Conservation (phyloP, 2,797 vertebrate genomes). For the Chloroceryle inda region DNA sequence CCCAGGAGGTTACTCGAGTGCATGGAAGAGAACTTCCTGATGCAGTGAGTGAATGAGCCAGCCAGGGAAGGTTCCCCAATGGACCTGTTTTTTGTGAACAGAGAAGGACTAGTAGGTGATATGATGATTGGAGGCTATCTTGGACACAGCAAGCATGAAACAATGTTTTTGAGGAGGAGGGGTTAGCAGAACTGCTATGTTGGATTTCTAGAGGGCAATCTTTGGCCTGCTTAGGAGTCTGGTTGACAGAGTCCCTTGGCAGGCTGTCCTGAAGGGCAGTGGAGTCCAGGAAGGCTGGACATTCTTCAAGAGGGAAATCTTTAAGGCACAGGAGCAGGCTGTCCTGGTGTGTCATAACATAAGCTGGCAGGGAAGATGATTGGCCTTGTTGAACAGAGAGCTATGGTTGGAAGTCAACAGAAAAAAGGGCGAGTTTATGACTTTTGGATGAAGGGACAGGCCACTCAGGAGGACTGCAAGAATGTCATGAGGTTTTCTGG, state of each 20-base stretch:
- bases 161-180: background rate
- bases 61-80: no score
- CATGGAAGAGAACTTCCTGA: no score
- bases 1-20: no score
- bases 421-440: no score
- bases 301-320: background rate
- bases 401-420: background rate
- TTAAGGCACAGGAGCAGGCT: background rate
- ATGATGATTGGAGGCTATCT: background rate
- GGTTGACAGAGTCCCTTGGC: no score
- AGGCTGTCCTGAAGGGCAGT: background rate
- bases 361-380: background rate
- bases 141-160: background rate
- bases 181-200: background rate
- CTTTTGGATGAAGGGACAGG: no score
- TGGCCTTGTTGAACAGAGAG: background rate
- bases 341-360: background rate
- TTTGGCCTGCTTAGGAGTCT: background rate
- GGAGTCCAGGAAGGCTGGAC: background rate
- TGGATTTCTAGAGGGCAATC: background rate
- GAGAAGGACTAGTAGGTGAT: background rate
- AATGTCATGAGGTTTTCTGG: no score
- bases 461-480: no score
- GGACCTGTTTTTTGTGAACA: no score
- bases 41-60: no score